Percentiles rank a stretch among this genome's conserved stretches.
Evolutionary conservation across 2,113 vertebrate genomes (phyloP).

Genomic region (Gnathonemus echidnorhynchus): DNA sequence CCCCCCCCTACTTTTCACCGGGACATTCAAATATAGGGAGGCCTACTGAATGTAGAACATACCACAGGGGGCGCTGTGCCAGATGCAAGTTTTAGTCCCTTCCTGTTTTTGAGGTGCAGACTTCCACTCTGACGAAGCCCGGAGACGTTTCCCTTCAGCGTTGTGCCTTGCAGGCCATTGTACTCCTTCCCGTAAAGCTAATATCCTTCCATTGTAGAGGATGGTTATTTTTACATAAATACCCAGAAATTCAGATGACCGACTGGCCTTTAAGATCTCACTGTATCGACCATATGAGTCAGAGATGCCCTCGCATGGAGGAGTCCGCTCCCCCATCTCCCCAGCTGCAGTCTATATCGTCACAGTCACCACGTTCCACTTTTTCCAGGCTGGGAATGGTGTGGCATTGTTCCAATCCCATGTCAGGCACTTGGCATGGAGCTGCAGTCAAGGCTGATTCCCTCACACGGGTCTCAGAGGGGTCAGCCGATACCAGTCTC

Average conservation of each 20-base stretch:
- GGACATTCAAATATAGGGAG: neutral
- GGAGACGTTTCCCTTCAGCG: neutral
- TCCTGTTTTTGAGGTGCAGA: slow-evolving; percentile 21
- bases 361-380: neutral
- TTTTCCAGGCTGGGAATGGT: neutral
- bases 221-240: slow-evolving; percentile 13
- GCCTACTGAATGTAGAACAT: neutral
- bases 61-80: neutral
- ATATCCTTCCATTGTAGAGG: slow-evolving; percentile 33
- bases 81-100: neutral
- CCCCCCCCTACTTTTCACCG: neutral
- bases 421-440: neutral
- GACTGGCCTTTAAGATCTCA: neutral
- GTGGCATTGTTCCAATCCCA: neutral
- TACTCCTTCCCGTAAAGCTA: neutral
- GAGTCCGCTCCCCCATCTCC: neutral
- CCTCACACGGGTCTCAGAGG: neutral
- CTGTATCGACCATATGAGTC: neutral
- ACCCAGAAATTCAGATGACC: neutral
- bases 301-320: neutral
- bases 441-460: neutral
- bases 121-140: slow-evolving; percentile 17
- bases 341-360: neutral
- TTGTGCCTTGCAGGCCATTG: slow-evolving; percentile 13
- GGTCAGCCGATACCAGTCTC: neutral